These are phyloP conservation scores for Leptura quadrifasciata DNA, from an alignment of 2,888 invertebrate genomes.

Conservation along the genomic window DNA sequence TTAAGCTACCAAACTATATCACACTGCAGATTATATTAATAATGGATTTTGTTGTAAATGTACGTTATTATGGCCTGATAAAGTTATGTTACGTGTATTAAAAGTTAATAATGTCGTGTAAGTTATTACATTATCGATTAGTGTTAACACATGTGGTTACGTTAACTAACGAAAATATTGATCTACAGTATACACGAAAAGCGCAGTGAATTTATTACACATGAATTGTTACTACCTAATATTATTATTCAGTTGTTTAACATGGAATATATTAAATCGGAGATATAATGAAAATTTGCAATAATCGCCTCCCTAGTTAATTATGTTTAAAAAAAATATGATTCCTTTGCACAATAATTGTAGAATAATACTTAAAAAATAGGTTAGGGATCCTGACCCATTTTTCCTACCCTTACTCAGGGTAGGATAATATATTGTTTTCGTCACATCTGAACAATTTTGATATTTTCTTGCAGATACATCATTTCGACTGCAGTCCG, in stretches of 20 bases:
- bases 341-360: too few relatives aligned
- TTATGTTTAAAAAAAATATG: too few relatives aligned
- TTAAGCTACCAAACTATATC: neutral
- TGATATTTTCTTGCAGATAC: too few relatives aligned
- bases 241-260: too few relatives aligned
- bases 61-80: neutral
- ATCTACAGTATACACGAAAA: neutral
- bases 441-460: too few relatives aligned
- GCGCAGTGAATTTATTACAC: slow-evolving; percentile 5
- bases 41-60: neutral
- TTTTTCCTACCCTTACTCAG: too few relatives aligned
- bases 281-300: too few relatives aligned
- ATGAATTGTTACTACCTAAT: neutral
- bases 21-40: neutral
- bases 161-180: slow-evolving; percentile 11
- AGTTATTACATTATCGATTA: slow-evolving; percentile 10
- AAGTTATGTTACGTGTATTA: neutral
- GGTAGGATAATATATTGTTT: too few relatives aligned
- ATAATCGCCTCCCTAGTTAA: too few relatives aligned
- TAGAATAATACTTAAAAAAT: too few relatives aligned
- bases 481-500: too few relatives aligned
- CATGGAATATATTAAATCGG: neutral
- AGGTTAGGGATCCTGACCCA: too few relatives aligned
- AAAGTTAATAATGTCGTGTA: neutral
- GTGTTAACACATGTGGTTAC: neutral